Evolutionary conservation across 2,113 vertebrate species (phyloP).

Genomic region (Scopus umbretta): DNA sequence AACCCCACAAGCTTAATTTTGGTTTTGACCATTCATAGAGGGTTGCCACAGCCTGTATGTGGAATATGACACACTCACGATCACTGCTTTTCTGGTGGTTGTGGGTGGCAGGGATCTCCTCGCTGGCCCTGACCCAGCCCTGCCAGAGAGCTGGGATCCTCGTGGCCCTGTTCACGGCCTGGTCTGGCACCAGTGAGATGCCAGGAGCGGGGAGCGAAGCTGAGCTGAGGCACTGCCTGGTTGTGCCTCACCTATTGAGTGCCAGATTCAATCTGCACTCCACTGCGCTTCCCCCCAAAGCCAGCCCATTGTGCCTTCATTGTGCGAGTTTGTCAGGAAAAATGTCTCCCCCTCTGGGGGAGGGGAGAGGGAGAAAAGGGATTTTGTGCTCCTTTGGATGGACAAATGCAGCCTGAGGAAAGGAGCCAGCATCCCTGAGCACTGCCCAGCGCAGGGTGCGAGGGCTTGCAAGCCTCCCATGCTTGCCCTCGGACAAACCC

Average conservation of each 20-base stretch:
- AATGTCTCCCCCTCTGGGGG: background rate
- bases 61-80: rapidly evolving
- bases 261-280: rapidly evolving
- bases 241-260: background rate
- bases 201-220: background rate
- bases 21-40: background rate
- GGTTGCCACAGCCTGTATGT: background rate
- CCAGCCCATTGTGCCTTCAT: background rate
- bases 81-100: background rate
- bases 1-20: background rate
- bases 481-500: background rate
- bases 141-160: background rate
- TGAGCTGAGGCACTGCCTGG: background rate
- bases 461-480: background rate
- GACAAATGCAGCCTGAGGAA: background rate
- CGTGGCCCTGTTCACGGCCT: background rate
- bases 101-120: background rate
- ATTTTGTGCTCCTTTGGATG: background rate
- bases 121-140: background rate
- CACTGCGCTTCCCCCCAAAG: background rate
- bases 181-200: background rate
- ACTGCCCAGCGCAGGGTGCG: rapidly evolving
- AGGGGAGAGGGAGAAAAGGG: background rate
- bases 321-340: background rate
- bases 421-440: background rate